These are phyloP conservation scores for Macaria notata DNA, from an alignment of 2,888 invertebrate species.

Conservation along the genomic window DNA sequence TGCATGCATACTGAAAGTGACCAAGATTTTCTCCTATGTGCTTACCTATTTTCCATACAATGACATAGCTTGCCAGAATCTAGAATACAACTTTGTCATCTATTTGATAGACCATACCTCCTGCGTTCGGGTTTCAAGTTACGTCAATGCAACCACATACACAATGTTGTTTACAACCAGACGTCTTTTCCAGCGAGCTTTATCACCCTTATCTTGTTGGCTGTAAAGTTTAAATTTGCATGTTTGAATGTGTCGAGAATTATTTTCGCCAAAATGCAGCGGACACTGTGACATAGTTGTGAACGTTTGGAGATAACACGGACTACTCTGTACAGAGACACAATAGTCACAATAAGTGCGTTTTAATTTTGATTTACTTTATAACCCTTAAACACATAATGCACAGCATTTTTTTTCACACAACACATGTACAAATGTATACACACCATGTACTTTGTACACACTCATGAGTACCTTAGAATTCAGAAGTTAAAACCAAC, in stretches of 20 bases:
- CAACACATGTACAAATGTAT: too few species aligned
- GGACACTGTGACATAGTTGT: constrained; percentile 54
- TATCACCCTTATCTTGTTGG: constrained; percentile 15
- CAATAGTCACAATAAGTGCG: too few species aligned
- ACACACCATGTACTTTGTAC: too few species aligned
- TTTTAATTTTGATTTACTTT: constrained; percentile 15
- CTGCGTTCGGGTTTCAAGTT: constrained; percentile 36
- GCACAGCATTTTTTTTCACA: too few species aligned
- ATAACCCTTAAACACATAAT: too few species aligned
- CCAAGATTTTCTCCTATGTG: too few species aligned
- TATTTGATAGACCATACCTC: constrained; percentile 35
- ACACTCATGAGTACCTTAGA: too few species aligned
- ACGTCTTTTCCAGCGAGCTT: constrained; percentile 21
- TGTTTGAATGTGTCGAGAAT: constrained; percentile 24
- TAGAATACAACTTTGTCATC: constrained; percentile 37
- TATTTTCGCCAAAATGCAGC: constrained; percentile 46
- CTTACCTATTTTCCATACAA: too few species aligned
- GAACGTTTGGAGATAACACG: constrained; percentile 33
- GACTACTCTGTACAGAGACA: too few species aligned
- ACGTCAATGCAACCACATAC: constrained; percentile 34
- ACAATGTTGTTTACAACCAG: constrained; percentile 36
- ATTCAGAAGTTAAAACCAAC: too few species aligned
- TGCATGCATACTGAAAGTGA: too few species aligned
- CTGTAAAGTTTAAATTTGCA: constrained; percentile 35
- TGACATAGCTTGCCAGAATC: not conserved